Conservation (phyloP, 2,888 invertebrate species). For the Micropterix aruncella region DNA sequence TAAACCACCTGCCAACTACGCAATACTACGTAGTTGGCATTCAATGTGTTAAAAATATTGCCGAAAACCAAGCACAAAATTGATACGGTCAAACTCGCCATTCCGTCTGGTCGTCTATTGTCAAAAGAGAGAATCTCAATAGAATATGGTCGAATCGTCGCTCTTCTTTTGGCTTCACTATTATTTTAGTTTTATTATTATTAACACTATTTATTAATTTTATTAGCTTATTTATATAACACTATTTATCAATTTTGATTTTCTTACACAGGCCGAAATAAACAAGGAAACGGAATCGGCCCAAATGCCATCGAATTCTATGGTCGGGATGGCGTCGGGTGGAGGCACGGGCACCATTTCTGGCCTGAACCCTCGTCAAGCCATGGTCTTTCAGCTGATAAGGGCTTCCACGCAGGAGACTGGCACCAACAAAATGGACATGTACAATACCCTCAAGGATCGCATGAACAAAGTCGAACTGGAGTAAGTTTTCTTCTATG, state of each 20-base stretch:
- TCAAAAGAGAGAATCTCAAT: too few species aligned
- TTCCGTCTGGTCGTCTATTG: too few species aligned
- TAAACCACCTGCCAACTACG: too few species aligned
- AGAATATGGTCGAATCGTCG: too few species aligned
- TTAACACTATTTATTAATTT: too few species aligned
- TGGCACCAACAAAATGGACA: constrained; percentile 35
- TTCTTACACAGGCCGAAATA: background rate
- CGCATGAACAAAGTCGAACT: constrained; percentile 32
- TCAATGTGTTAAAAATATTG: too few species aligned
- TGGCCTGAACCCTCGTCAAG: constrained; percentile 32
- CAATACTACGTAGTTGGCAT: too few species aligned
- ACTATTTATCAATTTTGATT: background rate
- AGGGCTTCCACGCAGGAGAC: constrained; percentile 30
- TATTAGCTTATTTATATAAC: too few species aligned
- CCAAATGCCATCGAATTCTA: constrained; percentile 29
- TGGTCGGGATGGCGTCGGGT: constrained; percentile 26
- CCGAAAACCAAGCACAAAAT: too few species aligned
- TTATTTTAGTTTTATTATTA: too few species aligned
- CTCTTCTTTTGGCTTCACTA: too few species aligned
- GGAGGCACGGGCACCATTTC: constrained; percentile 21
- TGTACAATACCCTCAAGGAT: constrained; percentile 28
- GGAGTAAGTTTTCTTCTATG: constrained; percentile 23
- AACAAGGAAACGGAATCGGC: constrained; percentile 11
- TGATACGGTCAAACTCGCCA: too few species aligned
- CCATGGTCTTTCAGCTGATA: constrained; percentile 34